Evolutionary conservation across 2,888 invertebrate species (phyloP), one percentile per base, ranked within the genome.

Genomic region (Drosophila siamana): DNA sequence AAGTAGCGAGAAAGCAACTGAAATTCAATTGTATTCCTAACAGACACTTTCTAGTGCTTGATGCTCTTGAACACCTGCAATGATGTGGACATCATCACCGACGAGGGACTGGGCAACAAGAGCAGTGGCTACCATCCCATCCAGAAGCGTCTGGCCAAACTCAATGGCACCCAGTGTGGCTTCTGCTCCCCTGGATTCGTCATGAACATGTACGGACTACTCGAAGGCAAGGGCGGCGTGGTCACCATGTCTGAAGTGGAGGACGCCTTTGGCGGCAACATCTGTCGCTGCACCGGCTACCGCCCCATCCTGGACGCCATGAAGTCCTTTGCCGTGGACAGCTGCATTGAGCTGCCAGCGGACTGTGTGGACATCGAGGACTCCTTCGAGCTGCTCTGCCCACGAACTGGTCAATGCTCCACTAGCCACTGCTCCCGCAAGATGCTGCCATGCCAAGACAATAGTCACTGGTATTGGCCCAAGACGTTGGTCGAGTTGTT

Each of bases 231-330:
- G 51, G 66, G 60, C 0, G 93, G 93, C 22, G 91, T 92, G 28
- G 80, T 95, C 11, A 94, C 94, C 0, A 94, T 94, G 93, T 91
- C 93, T 70, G 94, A 95, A 75, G 93, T 96, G 7, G 96, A 96
- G 90, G 95, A 96, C 81, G 94, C 95, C 0, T 96, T 96, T 82
- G 96, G 96, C 5, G 93, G 96, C 36, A 96, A 96, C 74, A 94
- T 96, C 19, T 97, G 97, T 78, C 93, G 97, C 48, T 97, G 97
- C 82, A 97, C 96, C 0, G 96, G 96, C 0, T 96, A 96, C 88
- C 93, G 96, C 6, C 94, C 96, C 0, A 97, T 97, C 70, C 92
- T 96, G 46, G 96, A 96, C 86, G 95, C 96, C 6, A 96, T 97
- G 91, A 96, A 96, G 91, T 94, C 95, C 0, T 95, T 96, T 76